phyloP scores from a whole-genome alignment of 2,888 invertebrate species.

The Rhagophthalmus giganteus region DNA sequence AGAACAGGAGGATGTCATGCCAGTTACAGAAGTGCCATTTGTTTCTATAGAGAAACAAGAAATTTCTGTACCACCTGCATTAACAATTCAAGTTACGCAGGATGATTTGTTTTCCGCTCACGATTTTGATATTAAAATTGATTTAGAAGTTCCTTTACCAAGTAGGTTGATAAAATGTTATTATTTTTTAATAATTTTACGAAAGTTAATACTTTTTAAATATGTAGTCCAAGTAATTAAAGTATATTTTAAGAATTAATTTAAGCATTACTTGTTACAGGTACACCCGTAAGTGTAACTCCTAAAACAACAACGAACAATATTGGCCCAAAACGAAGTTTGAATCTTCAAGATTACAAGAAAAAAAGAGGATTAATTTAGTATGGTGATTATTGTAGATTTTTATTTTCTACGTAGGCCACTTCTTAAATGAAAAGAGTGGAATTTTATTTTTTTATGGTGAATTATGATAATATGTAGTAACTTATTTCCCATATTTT shows the following conservation, averaged over 20 bases:
- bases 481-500: not conserved
- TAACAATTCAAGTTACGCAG: slow-evolving; percentile 54
- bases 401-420: slow-evolving; percentile 1
- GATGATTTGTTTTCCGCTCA: slow-evolving; percentile 67
- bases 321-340: slow-evolving; percentile 79
- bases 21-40: slow-evolving; percentile 41
- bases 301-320: slow-evolving; percentile 74
- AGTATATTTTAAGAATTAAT: too few relatives aligned
- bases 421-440: slow-evolving; percentile 1
- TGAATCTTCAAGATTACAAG: slow-evolving; percentile 91
- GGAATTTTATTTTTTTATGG: too few relatives aligned
- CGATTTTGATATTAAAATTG: slow-evolving; percentile 95
- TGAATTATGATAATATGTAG: too few relatives aligned
- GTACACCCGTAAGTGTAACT: slow-evolving; percentile 69
- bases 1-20: slow-evolving; percentile 41
- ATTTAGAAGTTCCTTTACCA: slow-evolving; percentile 80
- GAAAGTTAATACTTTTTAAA: not conserved
- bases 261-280: slow-evolving; percentile 56
- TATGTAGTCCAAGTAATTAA: not conserved
- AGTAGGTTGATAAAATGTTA: too few relatives aligned
- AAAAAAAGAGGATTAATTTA: slow-evolving; percentile 85
- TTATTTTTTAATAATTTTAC: not conserved
- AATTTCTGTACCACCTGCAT: slow-evolving; percentile 34
- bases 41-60: slow-evolving; percentile 39
- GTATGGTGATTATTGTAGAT: slow-evolving; percentile 32